Base-by-base conservation (phyloP, 2,888 invertebrate species). In the Drosophila emarginata region DNA sequence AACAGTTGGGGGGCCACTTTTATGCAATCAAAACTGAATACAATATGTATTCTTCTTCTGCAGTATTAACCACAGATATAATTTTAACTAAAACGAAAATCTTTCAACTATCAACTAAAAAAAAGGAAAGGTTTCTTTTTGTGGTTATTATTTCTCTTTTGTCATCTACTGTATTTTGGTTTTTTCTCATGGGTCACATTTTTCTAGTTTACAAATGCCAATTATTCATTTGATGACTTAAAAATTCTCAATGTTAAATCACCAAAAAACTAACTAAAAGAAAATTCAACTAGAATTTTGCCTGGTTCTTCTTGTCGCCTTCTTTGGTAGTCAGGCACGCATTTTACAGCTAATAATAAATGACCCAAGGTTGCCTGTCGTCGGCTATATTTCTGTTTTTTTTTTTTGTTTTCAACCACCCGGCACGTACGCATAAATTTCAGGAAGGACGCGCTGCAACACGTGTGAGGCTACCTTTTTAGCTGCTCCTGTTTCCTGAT, bases 341-440 rank as follows among this genome's bases (percentile, higher is more conserved):
- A 68, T 68, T 81, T 87, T 76, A 77, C 74, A 85, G 79, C 87
- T 85, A 84, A 85, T 83, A 87, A 87, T 85, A 84, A 84, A 85
- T 83, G 85, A 81, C 76, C 76, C 77, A 54, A 69, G 79, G 73
- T 75, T 72, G 79, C 66, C 68, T 82, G 87, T 80, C 87, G 74
- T 75, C 79, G 73, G 63, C 62, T 50, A 64, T 67, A 66, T 70
- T 83, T 67, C 76, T 73, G 67, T 77, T 11, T 4, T 40, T 40
- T 15, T 9, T 45, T 45, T 40, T 40, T 45, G 15, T 45, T 45
- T 18, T 7, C 9, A 11, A 21, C 45, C 45, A 15, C 64, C 58
- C 54, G 53, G 67, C 86, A 85, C 86, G 80, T 82, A 80, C 83
- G 83, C 86, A 81, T 86, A 81, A 81, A 81, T 85, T 81, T 85